A percentile compares a stretch with the other conserved stretches of the same genome.
Conservation (phyloP, 2,113 vertebrate species). For the Todiramphus saurophagus region DNA sequence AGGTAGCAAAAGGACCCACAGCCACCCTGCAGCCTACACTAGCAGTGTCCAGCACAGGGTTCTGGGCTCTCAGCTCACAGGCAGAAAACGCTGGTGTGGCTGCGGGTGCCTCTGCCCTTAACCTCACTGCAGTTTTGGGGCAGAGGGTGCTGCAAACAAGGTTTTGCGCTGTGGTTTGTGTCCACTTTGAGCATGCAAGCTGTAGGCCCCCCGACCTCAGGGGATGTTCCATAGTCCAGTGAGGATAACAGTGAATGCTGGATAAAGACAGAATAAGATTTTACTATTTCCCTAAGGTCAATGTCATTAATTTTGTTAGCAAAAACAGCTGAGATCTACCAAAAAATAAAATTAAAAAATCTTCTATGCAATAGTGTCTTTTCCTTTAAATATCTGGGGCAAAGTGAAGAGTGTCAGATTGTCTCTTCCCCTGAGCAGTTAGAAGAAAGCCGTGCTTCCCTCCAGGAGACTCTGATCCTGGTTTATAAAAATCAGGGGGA, state of each 20-base stretch:
- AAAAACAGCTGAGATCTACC: slow-evolving; percentile 22
- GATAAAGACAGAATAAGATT: not conserved
- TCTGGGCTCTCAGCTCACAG: not conserved
- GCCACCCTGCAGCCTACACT: not conserved
- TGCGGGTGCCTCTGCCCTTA: not conserved
- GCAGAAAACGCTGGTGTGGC: not conserved
- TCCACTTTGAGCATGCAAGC: not conserved
- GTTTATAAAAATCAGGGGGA: not conserved
- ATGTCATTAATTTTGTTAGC: not conserved
- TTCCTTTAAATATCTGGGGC: slow-evolving; percentile 34
- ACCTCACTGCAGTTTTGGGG: not conserved
- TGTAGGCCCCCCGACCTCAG: not conserved
- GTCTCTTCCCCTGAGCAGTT: not conserved
- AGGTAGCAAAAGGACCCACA: not conserved
- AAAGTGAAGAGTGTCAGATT: not conserved
- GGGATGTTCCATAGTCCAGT: not conserved
- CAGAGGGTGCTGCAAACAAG: not conserved
- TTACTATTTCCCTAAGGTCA: not conserved
- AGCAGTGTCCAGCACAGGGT: not conserved
- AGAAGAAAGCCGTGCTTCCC: not conserved
- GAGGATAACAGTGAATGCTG: not conserved
- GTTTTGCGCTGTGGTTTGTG: accelerated
- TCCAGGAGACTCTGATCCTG: not conserved
- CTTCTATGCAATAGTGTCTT: not conserved
- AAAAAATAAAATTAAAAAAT: not conserved